Evolutionary conservation across 2,113 vertebrate species (phyloP), one percentile per base, ranked within the genome.

Genomic region (Dicaeum eximium): DNA sequence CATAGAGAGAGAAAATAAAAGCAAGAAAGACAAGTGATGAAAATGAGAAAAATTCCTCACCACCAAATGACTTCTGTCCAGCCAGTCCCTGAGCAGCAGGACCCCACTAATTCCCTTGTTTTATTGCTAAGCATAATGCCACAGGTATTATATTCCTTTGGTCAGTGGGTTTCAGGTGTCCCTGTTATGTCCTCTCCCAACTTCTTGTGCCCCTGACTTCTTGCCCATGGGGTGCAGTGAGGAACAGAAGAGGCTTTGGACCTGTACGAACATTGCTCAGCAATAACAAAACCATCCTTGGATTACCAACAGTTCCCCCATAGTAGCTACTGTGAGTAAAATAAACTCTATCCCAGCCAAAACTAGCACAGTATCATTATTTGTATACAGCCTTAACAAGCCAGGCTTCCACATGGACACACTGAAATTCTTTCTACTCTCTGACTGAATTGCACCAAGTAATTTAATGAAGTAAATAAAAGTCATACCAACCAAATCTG

Each of bases 181-280:
- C 17, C 9, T 5, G 13, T 7, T 60, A 9, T n/a, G 20, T 50
- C 9, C 27, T 25, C 15, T 80, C 17, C 15, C 31, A 71, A 0
- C 0, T 44, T 15, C 38, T 28, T 38, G 27, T 15, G 24, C 9
- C 7, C 21, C 33, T 18, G 11, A 10, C 5, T 65, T 2, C 28
- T 12, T 2, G 3, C 11, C 25, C 7, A 18, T 16, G 16, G 20
- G 3, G 5, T 16, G 30, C 0, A 1, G 13, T 12, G 15, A 57
- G 42, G 19, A 74, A 2, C 16, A 53, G 16, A 65, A 65, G 54
- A 77, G 28, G 27, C 7, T 21, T n/a, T 20, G 15, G 25, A 18
- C 12, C 28, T 10, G 0, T 15, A 2, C 4, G 20, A 74, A 11
- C 18, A 5, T 20, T 40, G 13, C 33, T 50, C 42, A 67, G 40